phyloP scores from a whole-genome alignment of 2,113 vertebrate species.

The Argyrosomus japonicus region DNA sequence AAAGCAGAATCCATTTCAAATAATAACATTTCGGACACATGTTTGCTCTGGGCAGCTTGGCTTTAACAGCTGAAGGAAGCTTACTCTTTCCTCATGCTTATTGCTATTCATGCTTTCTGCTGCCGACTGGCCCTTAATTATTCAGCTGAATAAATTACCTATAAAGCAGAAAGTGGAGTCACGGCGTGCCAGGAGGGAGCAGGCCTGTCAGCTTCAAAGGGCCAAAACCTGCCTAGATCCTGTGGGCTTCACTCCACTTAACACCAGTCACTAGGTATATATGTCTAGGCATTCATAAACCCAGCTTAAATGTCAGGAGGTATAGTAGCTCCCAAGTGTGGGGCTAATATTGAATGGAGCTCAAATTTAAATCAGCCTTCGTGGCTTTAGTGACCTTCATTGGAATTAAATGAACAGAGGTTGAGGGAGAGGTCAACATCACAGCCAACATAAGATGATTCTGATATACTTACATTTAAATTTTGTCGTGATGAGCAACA shows the following conservation, averaged over 20 bases:
- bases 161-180: conserved; percentile 80
- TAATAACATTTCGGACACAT: conserved; percentile 43
- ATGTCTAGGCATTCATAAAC: conserved; percentile 76
- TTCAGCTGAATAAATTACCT: conserved; percentile 83
- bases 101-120: conserved; percentile 80
- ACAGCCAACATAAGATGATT: conserved; percentile 46
- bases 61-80: conserved; percentile 63
- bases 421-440: conserved; percentile 63
- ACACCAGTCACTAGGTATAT: conserved; percentile 80
- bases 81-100: conserved; percentile 68
- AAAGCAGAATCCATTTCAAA: conserved; percentile 56
- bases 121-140: conserved; percentile 79
- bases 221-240: conserved; percentile 73
- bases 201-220: conserved; percentile 82
- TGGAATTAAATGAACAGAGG: conserved; percentile 73
- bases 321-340: conserved; percentile 58
- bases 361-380: conserved; percentile 73
- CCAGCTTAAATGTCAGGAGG: conserved; percentile 73
- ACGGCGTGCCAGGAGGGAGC: conserved; percentile 77
- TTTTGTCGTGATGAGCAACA: conserved; percentile 42
- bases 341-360: conserved; percentile 63
- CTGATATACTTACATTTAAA: conserved; percentile 63
- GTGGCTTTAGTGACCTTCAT: conserved; percentile 75
- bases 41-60: conserved; percentile 60
- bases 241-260: conserved; percentile 80